phyloP scores from a whole-genome alignment of 2,888 invertebrate species.

The Zhuqinia jingwanae region DNA sequence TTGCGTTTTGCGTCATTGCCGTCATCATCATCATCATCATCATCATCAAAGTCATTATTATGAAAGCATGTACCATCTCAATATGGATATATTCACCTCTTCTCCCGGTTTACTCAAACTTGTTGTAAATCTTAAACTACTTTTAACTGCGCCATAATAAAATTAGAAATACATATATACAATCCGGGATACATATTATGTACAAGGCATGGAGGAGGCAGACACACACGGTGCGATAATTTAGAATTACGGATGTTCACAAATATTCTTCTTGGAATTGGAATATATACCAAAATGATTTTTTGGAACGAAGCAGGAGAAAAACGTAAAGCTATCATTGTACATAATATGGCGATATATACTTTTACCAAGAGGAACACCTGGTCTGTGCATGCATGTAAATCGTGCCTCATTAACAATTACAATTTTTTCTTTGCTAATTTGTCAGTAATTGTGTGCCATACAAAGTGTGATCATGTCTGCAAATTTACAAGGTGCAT shows the following conservation, averaged over 20 bases:
- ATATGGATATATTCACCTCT: not conserved
- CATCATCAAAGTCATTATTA: not conserved
- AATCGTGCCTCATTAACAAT: constrained; percentile 20
- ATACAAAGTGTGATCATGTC: not conserved
- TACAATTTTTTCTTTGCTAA: constrained; percentile 10
- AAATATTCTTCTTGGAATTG: no score
- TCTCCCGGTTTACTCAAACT: not conserved
- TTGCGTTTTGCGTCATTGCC: not conserved
- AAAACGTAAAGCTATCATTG: not conserved
- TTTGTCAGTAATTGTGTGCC: not conserved
- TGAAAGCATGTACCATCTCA: constrained; percentile 8
- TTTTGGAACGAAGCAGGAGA: not conserved
- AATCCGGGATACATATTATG: not conserved
- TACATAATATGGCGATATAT: not conserved
- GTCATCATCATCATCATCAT: not conserved
- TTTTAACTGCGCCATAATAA: not conserved
- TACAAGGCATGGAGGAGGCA: not conserved
- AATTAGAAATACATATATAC: not conserved
- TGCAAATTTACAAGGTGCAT: constrained; percentile 21
- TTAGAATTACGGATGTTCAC: constrained; percentile 7
- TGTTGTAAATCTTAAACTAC: not conserved
- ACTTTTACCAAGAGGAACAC: not conserved
- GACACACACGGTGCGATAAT: not conserved
- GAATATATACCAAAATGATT: no score
- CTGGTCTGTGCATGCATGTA: not conserved